These are phyloP conservation scores for Drosophila ironensis DNA, from an alignment of 1,140 invertebrate genomes.

Conservation along the genomic window DNA sequence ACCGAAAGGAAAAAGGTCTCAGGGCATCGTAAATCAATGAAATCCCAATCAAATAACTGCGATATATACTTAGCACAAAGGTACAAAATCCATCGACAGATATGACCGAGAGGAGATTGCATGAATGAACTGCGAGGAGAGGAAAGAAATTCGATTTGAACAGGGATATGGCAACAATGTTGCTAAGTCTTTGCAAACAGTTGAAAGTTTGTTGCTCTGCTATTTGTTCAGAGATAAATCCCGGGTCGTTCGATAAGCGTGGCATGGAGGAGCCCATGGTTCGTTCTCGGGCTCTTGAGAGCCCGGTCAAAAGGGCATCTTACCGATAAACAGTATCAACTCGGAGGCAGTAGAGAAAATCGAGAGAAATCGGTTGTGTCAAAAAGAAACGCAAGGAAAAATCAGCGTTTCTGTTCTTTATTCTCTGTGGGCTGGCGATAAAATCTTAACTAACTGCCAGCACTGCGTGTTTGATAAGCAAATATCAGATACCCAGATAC, in stretches of 20 bases:
- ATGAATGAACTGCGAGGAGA: constrained; percentile 38
- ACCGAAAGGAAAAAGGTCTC: constrained; percentile 2
- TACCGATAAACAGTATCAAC: constrained; percentile 49
- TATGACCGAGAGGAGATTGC: constrained; percentile 37
- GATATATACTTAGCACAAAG: constrained; percentile 20
- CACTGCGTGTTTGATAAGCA: constrained; percentile 55
- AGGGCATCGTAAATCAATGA: constrained; percentile 60
- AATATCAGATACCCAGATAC: constrained; percentile 27
- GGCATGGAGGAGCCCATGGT: constrained; percentile 22
- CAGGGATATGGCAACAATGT: constrained; percentile 65
- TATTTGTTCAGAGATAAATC: constrained; percentile 68
- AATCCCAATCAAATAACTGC: constrained; percentile 35
- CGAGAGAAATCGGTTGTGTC: constrained; percentile 13
- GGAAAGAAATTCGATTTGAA: constrained; percentile 23
- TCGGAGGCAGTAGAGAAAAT: constrained; percentile 20
- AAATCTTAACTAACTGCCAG: constrained; percentile 52
- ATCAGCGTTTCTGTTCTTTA: constrained; percentile 24
- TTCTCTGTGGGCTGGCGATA: constrained; percentile 44
- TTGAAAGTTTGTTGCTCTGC: constrained; percentile 58
- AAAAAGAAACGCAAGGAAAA: too few relatives aligned
- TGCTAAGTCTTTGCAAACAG: constrained; percentile 72
- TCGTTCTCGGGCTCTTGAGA: background rate
- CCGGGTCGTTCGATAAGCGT: constrained; percentile 48
- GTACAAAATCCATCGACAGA: constrained; percentile 32
- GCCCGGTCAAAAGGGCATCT: constrained; percentile 61